A percentile compares a stretch with the other conserved stretches of the same genome.
Conservation (phyloP, 2,797 vertebrate genomes). For the Leptoclinus maculatus region DNA sequence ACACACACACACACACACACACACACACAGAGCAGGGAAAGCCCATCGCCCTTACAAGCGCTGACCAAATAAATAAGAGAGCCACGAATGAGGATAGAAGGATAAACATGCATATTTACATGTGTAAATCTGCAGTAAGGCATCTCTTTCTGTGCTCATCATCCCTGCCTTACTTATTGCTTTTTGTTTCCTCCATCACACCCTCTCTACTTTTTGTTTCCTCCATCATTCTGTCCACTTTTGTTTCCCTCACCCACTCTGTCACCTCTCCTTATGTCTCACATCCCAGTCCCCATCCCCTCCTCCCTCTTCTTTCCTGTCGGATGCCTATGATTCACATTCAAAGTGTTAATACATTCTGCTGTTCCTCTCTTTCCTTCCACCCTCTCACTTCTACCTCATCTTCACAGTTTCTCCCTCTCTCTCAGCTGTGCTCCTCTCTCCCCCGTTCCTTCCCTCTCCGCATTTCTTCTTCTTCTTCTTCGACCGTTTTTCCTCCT, state of each 20-base stretch:
- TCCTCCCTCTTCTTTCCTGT: constrained; percentile 41
- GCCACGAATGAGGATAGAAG: constrained; percentile 8
- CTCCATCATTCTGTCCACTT: constrained; percentile 62
- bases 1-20: not conserved
- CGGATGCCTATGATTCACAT: constrained; percentile 73
- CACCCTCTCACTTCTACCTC: constrained; percentile 64
- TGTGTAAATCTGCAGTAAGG: not conserved
- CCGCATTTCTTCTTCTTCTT: constrained; percentile 18
- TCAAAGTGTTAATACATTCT: constrained; percentile 65
- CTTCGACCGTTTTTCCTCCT: constrained; percentile 50
- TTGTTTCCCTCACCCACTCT: constrained; percentile 68
- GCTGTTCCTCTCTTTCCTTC: constrained; percentile 70
- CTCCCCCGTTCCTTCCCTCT: not conserved
- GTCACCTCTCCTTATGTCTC: constrained; percentile 69
- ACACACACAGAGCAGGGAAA: constrained; percentile 17
- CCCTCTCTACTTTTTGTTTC: constrained; percentile 27
- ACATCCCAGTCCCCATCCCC: constrained; percentile 37
- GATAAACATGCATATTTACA: constrained; percentile 48
- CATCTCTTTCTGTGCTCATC: constrained; percentile 27
- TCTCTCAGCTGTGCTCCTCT: constrained; percentile 22
- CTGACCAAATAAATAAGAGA: constrained; percentile 46
- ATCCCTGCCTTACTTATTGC: not conserved
- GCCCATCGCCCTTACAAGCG: constrained; percentile 39
- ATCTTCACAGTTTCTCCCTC: constrained; percentile 42
- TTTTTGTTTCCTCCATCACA: constrained; percentile 42